Conservation (phyloP, 2,888 invertebrate genomes). For the Plebejus melissa region DNA sequence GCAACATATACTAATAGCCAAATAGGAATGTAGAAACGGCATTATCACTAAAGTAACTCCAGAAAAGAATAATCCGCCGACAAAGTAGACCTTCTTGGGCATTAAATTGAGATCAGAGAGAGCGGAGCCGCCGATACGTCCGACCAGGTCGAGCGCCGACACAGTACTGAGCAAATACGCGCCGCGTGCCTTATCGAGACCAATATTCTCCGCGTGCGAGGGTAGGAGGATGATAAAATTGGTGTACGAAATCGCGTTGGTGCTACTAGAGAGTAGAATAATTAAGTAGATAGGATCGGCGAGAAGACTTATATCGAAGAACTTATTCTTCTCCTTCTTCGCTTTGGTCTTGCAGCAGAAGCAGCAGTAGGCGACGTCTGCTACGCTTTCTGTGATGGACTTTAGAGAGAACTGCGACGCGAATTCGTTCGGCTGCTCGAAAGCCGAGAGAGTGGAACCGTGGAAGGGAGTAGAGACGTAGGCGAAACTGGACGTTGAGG, state of each 20-base stretch:
- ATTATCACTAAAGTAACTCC: slow-evolving; percentile 85
- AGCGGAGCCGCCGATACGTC: slow-evolving; percentile 91
- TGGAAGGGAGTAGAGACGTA: slow-evolving; percentile 91
- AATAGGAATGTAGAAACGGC: slow-evolving; percentile 83
- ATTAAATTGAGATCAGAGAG: slow-evolving; percentile 87
- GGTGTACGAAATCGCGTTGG: slow-evolving; percentile 92
- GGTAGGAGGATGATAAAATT: slow-evolving; percentile 91
- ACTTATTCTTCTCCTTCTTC: slow-evolving; percentile 73
- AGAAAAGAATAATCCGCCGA: slow-evolving; percentile 87
- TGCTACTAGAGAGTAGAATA: slow-evolving; percentile 89
- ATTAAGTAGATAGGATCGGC: slow-evolving; percentile 88
- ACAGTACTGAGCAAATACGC: slow-evolving; percentile 88
- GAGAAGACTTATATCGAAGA: slow-evolving; percentile 85
- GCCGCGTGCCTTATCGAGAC: slow-evolving; percentile 84
- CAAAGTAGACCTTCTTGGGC: slow-evolving; percentile 89
- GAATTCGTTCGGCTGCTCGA: slow-evolving; percentile 87
- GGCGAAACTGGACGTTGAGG: slow-evolving; percentile 89
- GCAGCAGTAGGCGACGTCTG: slow-evolving; percentile 67
- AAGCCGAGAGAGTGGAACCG: slow-evolving; percentile 87
- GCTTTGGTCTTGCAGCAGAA: slow-evolving; percentile 66
- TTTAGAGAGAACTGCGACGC: slow-evolving; percentile 88
- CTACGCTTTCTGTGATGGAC: slow-evolving; percentile 80
- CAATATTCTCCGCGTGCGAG: slow-evolving; percentile 84
- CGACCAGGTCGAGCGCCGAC: slow-evolving; percentile 88
- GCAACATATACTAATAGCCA: slow-evolving; percentile 83